Evolutionary conservation across 2,888 invertebrate genomes (phyloP).

Genomic region (Aproaerema taeniolella): DNA sequence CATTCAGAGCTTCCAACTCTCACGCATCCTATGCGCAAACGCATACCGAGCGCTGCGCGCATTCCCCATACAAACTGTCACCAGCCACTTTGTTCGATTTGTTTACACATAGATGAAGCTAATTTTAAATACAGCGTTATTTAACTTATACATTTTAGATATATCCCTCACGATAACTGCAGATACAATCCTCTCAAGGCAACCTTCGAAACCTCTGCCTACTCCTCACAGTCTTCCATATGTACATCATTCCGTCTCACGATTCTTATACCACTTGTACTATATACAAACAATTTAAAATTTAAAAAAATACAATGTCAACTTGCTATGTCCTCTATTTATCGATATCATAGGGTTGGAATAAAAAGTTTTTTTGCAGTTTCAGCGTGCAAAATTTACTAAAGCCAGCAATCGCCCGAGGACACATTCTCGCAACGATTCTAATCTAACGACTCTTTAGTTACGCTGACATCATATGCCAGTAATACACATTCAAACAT

Average conservation of each 20-base stretch:
- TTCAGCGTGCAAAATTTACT: constrained; percentile 69
- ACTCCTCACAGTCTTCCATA: constrained; percentile 53
- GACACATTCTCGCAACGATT: constrained; percentile 50
- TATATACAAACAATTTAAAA: constrained; percentile 74
- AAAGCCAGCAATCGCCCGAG: constrained; percentile 59
- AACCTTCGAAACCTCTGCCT: constrained; percentile 41
- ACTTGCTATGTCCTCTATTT: constrained; percentile 70
- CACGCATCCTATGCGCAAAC: constrained; percentile 33
- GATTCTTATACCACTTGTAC: constrained; percentile 72
- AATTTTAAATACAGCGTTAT: constrained; percentile 65
- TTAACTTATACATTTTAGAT: constrained; percentile 53
- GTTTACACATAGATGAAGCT: constrained; percentile 57
- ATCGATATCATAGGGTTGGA: constrained; percentile 63
- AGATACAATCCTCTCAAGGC: constrained; percentile 36
- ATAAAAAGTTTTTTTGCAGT: constrained; percentile 58
- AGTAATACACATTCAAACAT: constrained; percentile 17
- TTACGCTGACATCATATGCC: constrained; percentile 41
- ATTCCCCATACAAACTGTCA: constrained; percentile 21
- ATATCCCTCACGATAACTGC: constrained; percentile 38
- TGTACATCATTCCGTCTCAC: constrained; percentile 64
- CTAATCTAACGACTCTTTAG: constrained; percentile 37
- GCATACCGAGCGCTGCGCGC: no score
- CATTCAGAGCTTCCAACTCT: constrained; percentile 26
- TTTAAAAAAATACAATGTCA: constrained; percentile 72
- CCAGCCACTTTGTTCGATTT: constrained; percentile 64